These are phyloP conservation scores for Rhinolophus sinicus DNA, from an alignment of 2,113 vertebrate species.

Conservation along the genomic window DNA sequence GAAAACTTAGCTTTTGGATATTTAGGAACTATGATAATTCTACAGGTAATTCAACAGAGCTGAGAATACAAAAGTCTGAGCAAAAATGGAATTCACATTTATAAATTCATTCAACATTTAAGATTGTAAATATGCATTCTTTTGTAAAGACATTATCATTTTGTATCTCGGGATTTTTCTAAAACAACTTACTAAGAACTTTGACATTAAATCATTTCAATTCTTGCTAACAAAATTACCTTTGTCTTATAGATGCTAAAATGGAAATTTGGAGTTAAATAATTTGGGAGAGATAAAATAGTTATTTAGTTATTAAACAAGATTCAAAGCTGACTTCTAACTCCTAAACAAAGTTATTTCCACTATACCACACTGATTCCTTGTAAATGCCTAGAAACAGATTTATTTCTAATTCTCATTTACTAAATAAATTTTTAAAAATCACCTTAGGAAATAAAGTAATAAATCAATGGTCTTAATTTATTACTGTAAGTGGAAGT, in stretches of 20 bases:
- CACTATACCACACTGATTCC: background rate
- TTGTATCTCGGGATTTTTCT: background rate
- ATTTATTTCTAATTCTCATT: background rate
- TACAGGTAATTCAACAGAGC: background rate
- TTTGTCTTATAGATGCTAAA: background rate
- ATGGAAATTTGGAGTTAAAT: background rate
- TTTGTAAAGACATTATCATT: background rate
- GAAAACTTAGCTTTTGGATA: background rate
- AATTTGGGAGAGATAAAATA: background rate
- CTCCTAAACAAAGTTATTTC: background rate
- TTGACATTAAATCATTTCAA: background rate
- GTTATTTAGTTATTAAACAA: background rate
- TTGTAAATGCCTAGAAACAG: background rate
- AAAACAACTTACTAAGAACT: background rate
- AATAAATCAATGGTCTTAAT: background rate
- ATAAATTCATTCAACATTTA: slow-evolving; percentile 16
- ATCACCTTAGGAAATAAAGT: background rate
- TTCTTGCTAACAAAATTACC: background rate
- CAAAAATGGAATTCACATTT: slow-evolving; percentile 16
- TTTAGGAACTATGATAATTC: background rate
- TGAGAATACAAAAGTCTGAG: background rate
- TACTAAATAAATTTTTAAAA: background rate
- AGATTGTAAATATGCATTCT: background rate
- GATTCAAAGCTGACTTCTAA: background rate
- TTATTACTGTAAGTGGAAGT: background rate